Evolutionary conservation across 2,888 invertebrate species (phyloP).

Genomic region (Chrysolina haemoptera): DNA sequence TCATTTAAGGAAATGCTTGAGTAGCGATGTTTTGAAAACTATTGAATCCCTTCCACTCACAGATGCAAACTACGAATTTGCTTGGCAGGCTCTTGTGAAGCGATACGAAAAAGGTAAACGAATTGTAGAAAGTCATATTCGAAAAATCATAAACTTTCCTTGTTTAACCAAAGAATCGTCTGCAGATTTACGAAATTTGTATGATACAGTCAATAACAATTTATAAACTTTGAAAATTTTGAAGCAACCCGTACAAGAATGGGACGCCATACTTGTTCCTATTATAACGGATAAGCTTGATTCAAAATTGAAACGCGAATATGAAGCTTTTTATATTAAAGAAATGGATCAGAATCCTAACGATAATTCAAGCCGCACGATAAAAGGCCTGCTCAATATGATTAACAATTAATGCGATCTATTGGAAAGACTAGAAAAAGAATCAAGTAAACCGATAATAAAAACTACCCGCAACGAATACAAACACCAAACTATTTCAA

Average conservation of each 20-base stretch:
- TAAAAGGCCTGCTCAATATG: not conserved
- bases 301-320: constrained; percentile 3
- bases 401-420: constrained; percentile 7
- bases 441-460: no score
- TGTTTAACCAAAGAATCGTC: no score
- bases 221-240: not conserved
- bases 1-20: constrained; percentile 4
- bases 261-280: constrained; percentile 23
- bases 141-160: no score
- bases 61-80: not conserved
- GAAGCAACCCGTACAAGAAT: constrained; percentile 8
- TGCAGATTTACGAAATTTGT: constrained; percentile 13
- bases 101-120: constrained; percentile 22
- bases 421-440: no score
- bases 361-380: constrained; percentile 13
- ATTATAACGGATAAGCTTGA: constrained; percentile 28
- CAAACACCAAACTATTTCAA: no score
- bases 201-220: constrained; percentile 27
- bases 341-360: constrained; percentile 3
- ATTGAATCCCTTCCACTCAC: no score
- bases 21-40: not conserved
- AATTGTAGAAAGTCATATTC: no score
- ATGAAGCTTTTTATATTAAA: constrained; percentile 15
- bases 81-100: no score
- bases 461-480: no score